A percentile compares a stretch with the other conserved stretches of the same genome.
These are phyloP conservation scores for Theretra japonica DNA, from an alignment of 2,888 invertebrate species.

Conservation along the genomic window DNA sequence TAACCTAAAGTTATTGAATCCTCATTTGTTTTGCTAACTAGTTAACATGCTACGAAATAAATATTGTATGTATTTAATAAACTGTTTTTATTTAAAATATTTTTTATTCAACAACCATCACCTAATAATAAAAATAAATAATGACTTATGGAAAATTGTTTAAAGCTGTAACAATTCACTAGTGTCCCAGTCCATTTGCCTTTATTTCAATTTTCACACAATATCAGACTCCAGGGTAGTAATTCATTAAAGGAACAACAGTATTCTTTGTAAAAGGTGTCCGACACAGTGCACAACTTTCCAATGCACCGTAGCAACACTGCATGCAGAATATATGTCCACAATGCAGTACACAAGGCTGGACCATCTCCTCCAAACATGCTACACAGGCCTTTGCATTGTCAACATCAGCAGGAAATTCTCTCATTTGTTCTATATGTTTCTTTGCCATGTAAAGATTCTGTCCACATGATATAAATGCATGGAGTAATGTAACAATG, in stretches of 20 bases:
- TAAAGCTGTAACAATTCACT: slow-evolving; percentile 1
- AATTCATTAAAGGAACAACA: slow-evolving; percentile 80
- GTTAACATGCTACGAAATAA: slow-evolving; percentile 30
- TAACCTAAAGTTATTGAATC: background rate
- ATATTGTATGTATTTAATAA: slow-evolving; percentile 32
- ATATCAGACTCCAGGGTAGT: slow-evolving; percentile 56
- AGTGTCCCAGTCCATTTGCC: background rate
- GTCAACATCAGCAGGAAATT: slow-evolving; percentile 75
- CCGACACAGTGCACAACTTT: slow-evolving; percentile 75
- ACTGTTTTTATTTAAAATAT: slow-evolving; percentile 41
- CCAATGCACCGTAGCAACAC: slow-evolving; percentile 73
- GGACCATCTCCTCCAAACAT: slow-evolving; percentile 75
- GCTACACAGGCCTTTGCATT: slow-evolving; percentile 74
- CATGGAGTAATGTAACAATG: slow-evolving; percentile 72
- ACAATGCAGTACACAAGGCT: slow-evolving; percentile 78
- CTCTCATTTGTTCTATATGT: slow-evolving; percentile 72
- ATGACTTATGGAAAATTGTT: background rate
- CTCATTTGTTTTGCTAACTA: slow-evolving; percentile 33
- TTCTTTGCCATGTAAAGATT: slow-evolving; percentile 73
- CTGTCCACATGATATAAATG: slow-evolving; percentile 72
- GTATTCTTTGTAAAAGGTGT: slow-evolving; percentile 73
- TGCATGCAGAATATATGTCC: slow-evolving; percentile 79
- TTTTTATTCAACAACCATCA: slow-evolving; percentile 34
- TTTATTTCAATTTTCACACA: background rate
- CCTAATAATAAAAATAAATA: background rate